A percentile compares a stretch with the other conserved stretches of the same genome.
Evolutionary conservation across 2,888 invertebrate genomes (phyloP).

Genomic region (Litoditis marina): DNA sequence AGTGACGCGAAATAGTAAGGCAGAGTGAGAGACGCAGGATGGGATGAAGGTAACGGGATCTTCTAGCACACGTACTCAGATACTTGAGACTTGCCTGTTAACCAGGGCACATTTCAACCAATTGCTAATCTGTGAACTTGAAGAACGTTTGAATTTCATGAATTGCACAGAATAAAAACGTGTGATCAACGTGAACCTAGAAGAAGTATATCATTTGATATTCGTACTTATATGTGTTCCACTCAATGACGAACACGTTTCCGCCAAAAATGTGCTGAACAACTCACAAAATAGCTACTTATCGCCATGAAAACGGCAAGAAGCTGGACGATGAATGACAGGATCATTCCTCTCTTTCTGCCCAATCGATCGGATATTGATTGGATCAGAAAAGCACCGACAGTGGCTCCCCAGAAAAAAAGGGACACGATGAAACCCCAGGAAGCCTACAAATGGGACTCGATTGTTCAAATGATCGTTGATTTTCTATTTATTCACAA

Average conservation of each 20-base stretch:
- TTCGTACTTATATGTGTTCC: no score
- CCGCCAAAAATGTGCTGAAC: not conserved
- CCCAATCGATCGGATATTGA: conserved; percentile 25
- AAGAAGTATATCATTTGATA: no score
- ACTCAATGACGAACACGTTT: no score
- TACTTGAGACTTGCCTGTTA: no score
- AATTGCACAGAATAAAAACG: not conserved
- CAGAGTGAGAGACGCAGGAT: not conserved
- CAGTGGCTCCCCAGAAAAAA: conserved; percentile 45
- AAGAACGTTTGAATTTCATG: not conserved
- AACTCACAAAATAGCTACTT: conserved; percentile 28
- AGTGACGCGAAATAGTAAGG: not conserved
- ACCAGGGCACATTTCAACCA: no score
- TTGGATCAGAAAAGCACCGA: conserved; percentile 31
- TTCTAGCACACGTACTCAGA: no score
- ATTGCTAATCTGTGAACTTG: no score
- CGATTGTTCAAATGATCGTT: not conserved
- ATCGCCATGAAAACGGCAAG: conserved; percentile 24
- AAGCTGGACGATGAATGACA: conserved; percentile 24
- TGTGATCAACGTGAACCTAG: not conserved
- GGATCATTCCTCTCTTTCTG: conserved; percentile 29
- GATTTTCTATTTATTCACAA: no score
- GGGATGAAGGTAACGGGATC: not conserved
- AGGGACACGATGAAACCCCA: conserved; percentile 44
- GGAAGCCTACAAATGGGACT: conserved; percentile 21